Percentiles rank a stretch among this genome's conserved stretches.
Evolutionary conservation across 1,140 invertebrate species (phyloP).

Genomic region (Panagrolaimus sp.): DNA sequence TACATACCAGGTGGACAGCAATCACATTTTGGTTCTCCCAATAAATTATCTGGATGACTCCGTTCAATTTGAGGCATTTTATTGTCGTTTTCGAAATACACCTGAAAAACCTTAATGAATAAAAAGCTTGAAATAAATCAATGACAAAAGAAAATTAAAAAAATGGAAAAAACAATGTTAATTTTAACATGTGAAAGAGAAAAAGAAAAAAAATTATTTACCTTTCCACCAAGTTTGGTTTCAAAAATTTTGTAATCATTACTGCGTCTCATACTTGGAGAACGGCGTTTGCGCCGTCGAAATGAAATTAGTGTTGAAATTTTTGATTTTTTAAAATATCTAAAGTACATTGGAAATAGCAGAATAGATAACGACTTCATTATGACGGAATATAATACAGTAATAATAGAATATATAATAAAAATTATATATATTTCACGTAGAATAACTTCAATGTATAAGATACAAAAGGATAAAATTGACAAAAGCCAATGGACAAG

Average conservation of each 20-base stretch:
- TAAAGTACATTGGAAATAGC: neutral
- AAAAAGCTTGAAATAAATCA: too few relatives aligned
- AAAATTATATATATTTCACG: neutral
- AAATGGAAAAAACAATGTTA: too few relatives aligned
- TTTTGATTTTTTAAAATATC: neutral
- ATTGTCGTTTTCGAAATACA: neutral
- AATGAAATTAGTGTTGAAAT: neutral
- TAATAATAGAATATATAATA: neutral
- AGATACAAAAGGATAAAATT: neutral
- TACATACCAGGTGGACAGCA: neutral
- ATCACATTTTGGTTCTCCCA: neutral
- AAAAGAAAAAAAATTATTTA: neutral
- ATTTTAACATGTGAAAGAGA: neutral
- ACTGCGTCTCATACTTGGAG: neutral
- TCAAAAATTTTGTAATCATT: neutral
- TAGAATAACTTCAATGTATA: neutral
- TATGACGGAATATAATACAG: neutral
- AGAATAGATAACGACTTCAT: neutral
- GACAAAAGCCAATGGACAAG: neutral
- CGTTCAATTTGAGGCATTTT: slow-evolving; percentile 5
- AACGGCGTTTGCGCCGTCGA: neutral
- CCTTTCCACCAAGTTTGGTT: neutral
- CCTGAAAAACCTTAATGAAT: neutral
- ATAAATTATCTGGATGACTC: slow-evolving; percentile 9
- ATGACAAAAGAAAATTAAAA: too few relatives aligned